These are phyloP conservation scores for Eulimnadia texana DNA, from an alignment of 1,140 invertebrate species.

Conservation along the genomic window DNA sequence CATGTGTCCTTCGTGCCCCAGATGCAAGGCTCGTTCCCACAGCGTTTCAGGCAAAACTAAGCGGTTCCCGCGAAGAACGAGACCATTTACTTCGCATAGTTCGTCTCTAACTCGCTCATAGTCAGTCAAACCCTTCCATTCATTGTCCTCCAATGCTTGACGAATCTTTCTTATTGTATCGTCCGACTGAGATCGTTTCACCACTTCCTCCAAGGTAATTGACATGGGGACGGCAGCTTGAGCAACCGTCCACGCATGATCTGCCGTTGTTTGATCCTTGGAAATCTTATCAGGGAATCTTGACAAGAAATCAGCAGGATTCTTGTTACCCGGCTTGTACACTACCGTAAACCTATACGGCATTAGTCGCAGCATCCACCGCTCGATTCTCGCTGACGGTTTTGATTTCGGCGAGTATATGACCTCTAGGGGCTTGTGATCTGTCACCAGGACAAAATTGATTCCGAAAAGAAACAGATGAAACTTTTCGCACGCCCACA, in stretches of 20 bases:
- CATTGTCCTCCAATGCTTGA: background rate
- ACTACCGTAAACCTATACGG: background rate
- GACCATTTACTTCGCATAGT: background rate
- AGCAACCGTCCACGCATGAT: background rate
- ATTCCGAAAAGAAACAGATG: constrained; percentile 7
- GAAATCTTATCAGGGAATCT: background rate
- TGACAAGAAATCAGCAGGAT: background rate
- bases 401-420: background rate
- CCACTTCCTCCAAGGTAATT: background rate
- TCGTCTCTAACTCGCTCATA: background rate
- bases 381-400: background rate
- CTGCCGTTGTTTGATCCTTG: background rate
- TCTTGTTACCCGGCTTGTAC: background rate
- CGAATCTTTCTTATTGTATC: background rate
- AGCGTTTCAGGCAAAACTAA: constrained; percentile 20
- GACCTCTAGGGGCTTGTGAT: background rate
- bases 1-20: constrained; percentile 20
- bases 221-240: background rate
- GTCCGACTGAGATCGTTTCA: background rate
- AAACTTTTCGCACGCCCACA: constrained; percentile 25
- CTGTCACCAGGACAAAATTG: background rate
- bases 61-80: background rate
- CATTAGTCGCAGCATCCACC: background rate
- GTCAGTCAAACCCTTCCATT: background rate
- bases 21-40: constrained; percentile 16